A percentile compares a stretch with the other conserved stretches of the same genome.
phyloP scores from a whole-genome alignment of 2,888 invertebrate species.

The Scrobipalpa costella region DNA sequence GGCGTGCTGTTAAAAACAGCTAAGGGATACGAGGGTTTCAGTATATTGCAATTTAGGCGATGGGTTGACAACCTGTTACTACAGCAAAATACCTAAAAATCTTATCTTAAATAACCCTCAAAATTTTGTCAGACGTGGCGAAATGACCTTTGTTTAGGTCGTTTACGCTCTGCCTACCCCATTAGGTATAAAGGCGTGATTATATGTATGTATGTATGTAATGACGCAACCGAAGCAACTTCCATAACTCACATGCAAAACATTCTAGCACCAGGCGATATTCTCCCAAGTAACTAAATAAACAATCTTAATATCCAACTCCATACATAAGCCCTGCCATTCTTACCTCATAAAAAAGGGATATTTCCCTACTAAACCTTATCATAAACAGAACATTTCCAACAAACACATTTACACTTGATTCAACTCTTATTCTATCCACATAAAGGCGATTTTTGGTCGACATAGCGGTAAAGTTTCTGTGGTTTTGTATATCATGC shows the following conservation, averaged over 20 bases:
- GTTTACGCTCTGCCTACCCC: too few relatives aligned
- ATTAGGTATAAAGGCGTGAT: too few relatives aligned
- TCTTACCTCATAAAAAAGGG: conserved; percentile 76
- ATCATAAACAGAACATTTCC: conserved; percentile 64
- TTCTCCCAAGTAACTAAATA: conserved; percentile 52
- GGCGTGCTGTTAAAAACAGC: too few relatives aligned
- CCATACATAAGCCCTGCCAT: conserved; percentile 70
- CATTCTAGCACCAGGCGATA: conserved; percentile 42
- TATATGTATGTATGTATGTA: too few relatives aligned
- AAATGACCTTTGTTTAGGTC: too few relatives aligned
- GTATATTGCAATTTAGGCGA: too few relatives aligned
- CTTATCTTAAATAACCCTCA: too few relatives aligned
- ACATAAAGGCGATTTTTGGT: conserved; percentile 37
- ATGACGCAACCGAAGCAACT: too few relatives aligned
- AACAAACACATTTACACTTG: conserved; percentile 36
- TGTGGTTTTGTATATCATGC: conserved; percentile 43
- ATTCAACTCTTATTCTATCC: conserved; percentile 34
- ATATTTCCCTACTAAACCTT: conserved; percentile 75
- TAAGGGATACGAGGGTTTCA: too few relatives aligned
- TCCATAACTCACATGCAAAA: conserved; percentile 33
- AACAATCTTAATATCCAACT: conserved; percentile 69
- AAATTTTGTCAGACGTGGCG: too few relatives aligned
- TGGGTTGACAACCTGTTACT: too few relatives aligned
- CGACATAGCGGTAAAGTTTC: conserved; percentile 11
- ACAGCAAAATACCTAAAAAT: too few relatives aligned